Evolutionary conservation across 2,113 vertebrate genomes (phyloP).

Genomic region (Edolisoma coerulescens): DNA sequence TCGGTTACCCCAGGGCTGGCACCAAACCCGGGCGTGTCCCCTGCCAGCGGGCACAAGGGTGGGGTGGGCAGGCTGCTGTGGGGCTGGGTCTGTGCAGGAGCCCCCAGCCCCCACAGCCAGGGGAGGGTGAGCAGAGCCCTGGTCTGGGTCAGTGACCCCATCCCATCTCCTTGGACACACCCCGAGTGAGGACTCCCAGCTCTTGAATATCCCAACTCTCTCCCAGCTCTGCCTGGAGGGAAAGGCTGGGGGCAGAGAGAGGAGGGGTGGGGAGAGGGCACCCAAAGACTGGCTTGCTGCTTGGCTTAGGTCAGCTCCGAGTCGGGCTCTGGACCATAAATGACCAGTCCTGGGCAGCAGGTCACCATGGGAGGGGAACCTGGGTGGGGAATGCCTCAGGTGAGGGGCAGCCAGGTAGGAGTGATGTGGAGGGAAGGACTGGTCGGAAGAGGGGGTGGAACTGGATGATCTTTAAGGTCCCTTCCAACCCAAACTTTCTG

Average conservation of each 20-base stretch:
- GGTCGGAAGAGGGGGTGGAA: neutral
- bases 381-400: neutral
- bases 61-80: neutral
- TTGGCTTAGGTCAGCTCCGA: neutral
- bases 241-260: neutral
- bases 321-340: rapidly evolving
- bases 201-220: neutral
- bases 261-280: neutral
- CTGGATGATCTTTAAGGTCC: neutral
- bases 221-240: neutral
- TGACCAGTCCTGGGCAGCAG: neutral
- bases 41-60: neutral
- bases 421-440: neutral
- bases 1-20: neutral
- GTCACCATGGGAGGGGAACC: neutral
- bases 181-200: neutral
- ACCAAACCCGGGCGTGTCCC: neutral
- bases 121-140: neutral
- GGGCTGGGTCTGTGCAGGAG: neutral
- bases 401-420: neutral
- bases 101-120: neutral
- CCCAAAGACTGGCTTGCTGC: neutral
- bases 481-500: neutral
- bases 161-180: neutral
- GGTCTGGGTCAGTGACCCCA: neutral